phyloP scores from a whole-genome alignment of 2,113 vertebrate species.

The Nesoenas mayeri region DNA sequence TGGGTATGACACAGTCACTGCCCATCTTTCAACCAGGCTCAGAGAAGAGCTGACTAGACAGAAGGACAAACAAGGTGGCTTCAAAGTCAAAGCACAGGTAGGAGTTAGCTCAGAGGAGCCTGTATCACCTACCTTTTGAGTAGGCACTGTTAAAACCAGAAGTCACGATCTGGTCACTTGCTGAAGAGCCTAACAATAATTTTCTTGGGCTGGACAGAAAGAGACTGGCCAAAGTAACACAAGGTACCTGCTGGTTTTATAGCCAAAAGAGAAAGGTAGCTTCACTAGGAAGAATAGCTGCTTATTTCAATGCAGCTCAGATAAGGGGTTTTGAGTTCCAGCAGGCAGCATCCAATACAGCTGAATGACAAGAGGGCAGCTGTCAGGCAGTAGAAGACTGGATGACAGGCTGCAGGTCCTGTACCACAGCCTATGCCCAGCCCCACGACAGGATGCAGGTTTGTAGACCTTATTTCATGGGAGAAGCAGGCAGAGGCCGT shows the following conservation, averaged over 20 bases:
- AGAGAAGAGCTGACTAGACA: neutral
- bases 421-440: neutral
- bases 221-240: neutral
- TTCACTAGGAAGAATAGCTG: neutral
- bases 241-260: neutral
- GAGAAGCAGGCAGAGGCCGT: neutral
- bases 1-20: neutral
- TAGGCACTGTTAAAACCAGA: neutral
- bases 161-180: neutral
- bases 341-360: neutral
- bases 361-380: neutral
- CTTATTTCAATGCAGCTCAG: neutral
- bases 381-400: neutral
- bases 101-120: neutral
- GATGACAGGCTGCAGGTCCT: neutral
- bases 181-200: neutral
- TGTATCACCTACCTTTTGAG: neutral
- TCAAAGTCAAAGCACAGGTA: neutral
- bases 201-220: neutral
- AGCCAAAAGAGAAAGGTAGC: neutral
- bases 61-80: neutral
- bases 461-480: neutral
- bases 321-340: neutral
- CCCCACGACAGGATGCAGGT: neutral
- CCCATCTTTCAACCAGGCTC: neutral